Conservation (phyloP, 2,113 vertebrate genomes). For the Clarias gariepinus region DNA sequence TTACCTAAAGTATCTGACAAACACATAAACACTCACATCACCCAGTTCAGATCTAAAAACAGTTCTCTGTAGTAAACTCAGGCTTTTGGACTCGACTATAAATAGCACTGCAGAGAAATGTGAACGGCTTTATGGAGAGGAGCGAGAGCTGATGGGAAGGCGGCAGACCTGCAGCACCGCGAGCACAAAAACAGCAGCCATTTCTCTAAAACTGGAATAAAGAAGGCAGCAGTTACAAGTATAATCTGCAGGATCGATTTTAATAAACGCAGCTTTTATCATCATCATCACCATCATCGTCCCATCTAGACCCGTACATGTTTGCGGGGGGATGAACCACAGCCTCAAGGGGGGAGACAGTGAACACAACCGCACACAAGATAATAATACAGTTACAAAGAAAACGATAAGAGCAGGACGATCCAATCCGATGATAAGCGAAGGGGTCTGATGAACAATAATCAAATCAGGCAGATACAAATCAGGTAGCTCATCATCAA, state of each 20-base stretch:
- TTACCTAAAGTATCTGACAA: not conserved
- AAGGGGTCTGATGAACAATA: not conserved
- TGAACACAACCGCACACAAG: not conserved
- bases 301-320: not conserved
- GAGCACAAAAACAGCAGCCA: constrained; percentile 10
- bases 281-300: not conserved
- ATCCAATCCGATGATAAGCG: not conserved
- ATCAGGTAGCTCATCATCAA: not conserved
- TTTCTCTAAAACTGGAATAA: not conserved
- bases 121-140: not conserved
- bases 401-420: no score
- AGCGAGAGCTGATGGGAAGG: not conserved
- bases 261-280: not conserved
- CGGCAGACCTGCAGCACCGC: not conserved
- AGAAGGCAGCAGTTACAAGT: not conserved
- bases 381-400: not conserved
- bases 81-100: constrained; percentile 14
- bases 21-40: not conserved
- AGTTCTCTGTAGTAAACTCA: not conserved
- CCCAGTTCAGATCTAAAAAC: not conserved
- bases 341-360: not conserved
- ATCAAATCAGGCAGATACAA: not conserved
- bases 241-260: not conserved
- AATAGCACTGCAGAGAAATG: constrained; percentile 29
- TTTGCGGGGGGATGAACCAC: not conserved